Base-by-base conservation (phyloP, 1,140 invertebrate species). In the Drosophila orena region DNA sequence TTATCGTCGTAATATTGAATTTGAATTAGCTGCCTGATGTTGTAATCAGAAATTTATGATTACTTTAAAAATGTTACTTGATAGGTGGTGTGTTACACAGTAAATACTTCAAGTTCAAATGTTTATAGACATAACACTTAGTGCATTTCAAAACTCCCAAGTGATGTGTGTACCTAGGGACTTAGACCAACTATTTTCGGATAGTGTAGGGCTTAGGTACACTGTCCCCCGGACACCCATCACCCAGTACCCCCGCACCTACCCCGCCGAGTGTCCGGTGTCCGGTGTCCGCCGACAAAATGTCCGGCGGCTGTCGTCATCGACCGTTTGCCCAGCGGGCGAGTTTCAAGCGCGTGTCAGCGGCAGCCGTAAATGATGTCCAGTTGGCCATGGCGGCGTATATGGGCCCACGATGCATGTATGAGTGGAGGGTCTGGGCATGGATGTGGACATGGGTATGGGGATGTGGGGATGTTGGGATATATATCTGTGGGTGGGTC, bases 281-380 rank as follows among this genome's bases (percentile, higher is more conserved):
- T 46, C 71, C 66, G 50, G 42, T 69, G 66, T 56, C 66, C 50
- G 49, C 44, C 49, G 61, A 64, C 24, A 49, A 72, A 35, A 53
- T 30, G 71, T 62, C 53, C 60, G 58, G 34, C 70, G 59, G 37
- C 59, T 40, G 55, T 57, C 59, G 40, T 59, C 59, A 86, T 65
- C 65, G 74, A 38, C 56, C 73, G 56, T 69, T 76, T 17, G 57
- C 69, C 73, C 83, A 76, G 75, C 57, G 79, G 78, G 58, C 65
- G 46, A 64, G 79, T 76, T 88, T 66, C 57, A 54, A 72, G 79
- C 79, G 79, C 75, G 81, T 86, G 81, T 88, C 81, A 86, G 79
- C 81, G 76, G 81, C 81, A 81, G 79, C 79, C 68, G 83, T 78
- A 86, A 84, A 84, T 85, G 80, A 85, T 84, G 80, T 77, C 81